Percentiles rank a stretch among this genome's conserved stretches.
Evolutionary conservation across 1,140 invertebrate species (phyloP).

Genomic region (Nasonia longicornis): DNA sequence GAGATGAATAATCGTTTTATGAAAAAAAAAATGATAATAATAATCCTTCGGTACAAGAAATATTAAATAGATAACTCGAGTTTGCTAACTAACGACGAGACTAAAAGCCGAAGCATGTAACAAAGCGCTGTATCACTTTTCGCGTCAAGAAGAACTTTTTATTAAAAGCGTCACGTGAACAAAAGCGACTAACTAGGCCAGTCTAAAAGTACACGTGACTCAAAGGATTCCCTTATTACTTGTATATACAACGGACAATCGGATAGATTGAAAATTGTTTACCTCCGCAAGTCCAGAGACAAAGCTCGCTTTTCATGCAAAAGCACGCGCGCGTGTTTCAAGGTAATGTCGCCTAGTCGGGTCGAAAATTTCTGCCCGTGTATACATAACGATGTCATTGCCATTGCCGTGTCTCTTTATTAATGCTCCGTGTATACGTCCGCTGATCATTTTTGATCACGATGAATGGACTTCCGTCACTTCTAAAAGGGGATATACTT

Average conservation of each 20-base stretch:
- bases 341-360: neutral
- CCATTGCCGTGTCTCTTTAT: slow-evolving; percentile 21
- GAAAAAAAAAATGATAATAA: too few relatives aligned
- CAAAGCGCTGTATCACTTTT: too few relatives aligned
- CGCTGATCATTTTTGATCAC: slow-evolving; percentile 18
- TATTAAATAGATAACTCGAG: neutral
- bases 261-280: neutral
- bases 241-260: neutral
- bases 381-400: slow-evolving; percentile 10
- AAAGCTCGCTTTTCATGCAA: neutral
- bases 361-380: neutral
- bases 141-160: neutral
- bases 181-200: neutral
- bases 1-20: neutral
- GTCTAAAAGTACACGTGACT: neutral
- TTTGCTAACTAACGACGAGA: neutral
- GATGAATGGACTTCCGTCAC: slow-evolving; percentile 29
- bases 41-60: neutral
- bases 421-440: neutral
- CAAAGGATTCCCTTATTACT: neutral
- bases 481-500: slow-evolving; percentile 7
- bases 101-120: too few relatives aligned
- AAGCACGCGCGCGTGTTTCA: neutral
- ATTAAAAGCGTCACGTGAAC: neutral
- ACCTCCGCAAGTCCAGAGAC: neutral